These are phyloP conservation scores for Basileuterus tristriatus DNA, from an alignment of 2,797 vertebrate species.

Conservation along the genomic window DNA sequence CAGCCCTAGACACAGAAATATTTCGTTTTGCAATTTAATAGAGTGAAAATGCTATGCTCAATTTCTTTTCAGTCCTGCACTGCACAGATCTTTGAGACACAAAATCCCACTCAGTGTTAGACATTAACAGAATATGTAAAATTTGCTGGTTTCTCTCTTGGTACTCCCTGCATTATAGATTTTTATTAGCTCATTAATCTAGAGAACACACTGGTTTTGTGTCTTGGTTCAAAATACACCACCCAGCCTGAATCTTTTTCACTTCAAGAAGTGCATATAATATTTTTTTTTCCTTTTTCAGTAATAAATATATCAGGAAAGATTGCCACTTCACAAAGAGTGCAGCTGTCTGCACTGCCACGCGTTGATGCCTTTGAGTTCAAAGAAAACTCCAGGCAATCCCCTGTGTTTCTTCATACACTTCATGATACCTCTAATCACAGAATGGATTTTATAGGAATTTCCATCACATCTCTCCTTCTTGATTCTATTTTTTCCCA, in stretches of 20 bases:
- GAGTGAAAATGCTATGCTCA: neutral
- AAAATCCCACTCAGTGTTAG: neutral
- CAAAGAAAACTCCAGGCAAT: conserved; percentile 34
- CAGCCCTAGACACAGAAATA: neutral
- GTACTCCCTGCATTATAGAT: neutral
- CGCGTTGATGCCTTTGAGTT: conserved; percentile 25
- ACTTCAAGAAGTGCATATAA: neutral
- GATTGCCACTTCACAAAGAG: neutral
- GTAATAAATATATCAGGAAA: neutral
- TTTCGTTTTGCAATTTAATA: neutral
- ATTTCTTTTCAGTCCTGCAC: neutral
- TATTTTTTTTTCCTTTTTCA: neutral
- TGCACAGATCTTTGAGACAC: neutral
- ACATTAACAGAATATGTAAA: neutral
- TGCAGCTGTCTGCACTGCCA: neutral
- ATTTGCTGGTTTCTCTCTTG: neutral
- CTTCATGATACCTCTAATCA: conserved; percentile 41
- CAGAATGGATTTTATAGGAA: conserved; percentile 37
- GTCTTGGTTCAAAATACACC: neutral
- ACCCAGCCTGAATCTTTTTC: neutral
- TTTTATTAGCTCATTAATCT: neutral
- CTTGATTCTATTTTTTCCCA: conserved; percentile 10
- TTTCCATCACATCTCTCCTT: conserved; percentile 14
- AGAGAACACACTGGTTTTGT: neutral
- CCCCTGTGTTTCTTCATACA: neutral